Conservation (phyloP, 2,888 invertebrate genomes). For the Torymus texanus region DNA sequence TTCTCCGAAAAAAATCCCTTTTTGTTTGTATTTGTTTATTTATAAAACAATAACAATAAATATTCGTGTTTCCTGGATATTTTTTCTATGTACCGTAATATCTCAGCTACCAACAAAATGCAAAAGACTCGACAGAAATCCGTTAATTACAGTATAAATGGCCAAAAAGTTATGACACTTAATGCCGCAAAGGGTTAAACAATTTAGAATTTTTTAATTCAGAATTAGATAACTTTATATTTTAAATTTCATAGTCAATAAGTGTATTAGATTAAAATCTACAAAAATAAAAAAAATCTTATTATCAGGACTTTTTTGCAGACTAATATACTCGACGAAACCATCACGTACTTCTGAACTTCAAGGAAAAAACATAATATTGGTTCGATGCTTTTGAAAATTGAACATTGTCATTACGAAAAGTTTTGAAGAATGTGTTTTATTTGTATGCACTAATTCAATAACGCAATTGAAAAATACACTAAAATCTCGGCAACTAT, state of each 20-base stretch:
- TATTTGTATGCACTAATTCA: neutral
- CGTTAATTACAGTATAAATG: no score
- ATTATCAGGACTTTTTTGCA: neutral
- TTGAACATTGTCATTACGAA: neutral
- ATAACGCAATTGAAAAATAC: slow-evolving; percentile 10
- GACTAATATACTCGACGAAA: neutral
- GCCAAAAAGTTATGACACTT: no score
- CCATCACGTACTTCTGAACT: neutral
- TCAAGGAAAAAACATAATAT: neutral
- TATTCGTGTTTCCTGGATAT: no score
- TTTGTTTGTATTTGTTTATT: no score
- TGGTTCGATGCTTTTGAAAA: neutral
- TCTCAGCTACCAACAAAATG: no score
- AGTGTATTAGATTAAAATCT: neutral
- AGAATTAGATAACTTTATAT: slow-evolving; percentile 11
- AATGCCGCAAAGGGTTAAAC: no score
- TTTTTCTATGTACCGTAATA: no score
- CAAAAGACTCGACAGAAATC: no score
- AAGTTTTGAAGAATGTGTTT: slow-evolving; percentile 1
- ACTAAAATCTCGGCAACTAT: neutral
- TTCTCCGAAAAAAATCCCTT: no score
- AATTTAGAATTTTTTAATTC: slow-evolving; percentile 3
- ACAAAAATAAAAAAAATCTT: slow-evolving; percentile 5
- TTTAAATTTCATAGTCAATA: slow-evolving; percentile 11
- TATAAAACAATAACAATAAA: no score